Base-by-base conservation (phyloP, 1,140 invertebrate genomes). In the Drosophila nannoptera region DNA sequence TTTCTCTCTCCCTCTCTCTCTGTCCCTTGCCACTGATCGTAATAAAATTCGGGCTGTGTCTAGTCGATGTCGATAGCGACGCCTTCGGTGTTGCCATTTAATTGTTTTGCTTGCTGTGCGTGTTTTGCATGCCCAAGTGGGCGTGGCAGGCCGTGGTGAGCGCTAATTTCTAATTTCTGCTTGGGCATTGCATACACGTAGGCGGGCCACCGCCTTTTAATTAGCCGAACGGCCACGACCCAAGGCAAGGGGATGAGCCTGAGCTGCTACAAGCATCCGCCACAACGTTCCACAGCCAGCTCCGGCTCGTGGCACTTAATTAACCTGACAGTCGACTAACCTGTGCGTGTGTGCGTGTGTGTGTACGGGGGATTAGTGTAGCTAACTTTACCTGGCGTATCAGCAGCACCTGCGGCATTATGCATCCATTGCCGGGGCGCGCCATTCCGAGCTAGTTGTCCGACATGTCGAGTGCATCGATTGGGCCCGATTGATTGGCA, bases 121-220 rank as follows among this genome's bases (percentile, higher is more conserved):
- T 81, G 78, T 83, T 81, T 81, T 83, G 78, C 78, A 81, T 81
- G 55, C 56, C 60, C 61, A 77, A 67, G 42, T 60, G n/a, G 52
- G 40, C 14, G 33, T 38, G 58, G 56, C 33, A 48, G 52, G 12
- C 29, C 38, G 49, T 8, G 46, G 38, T 43, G 43, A 45, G 45
- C 67, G 60, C 5, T 12, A 54, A 40, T 40, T 38, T 36, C 74
- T 81, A 81, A 77, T 81, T 82, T 75, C 32, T 61, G 50, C 58
- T 65, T 78, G 80, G 71, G 71, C 75, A 81, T 81, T 67, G 75
- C 71, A 72, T 67, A 55, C 78, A 81, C 78, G 78, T 81, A 77
- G 62, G 16, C 59, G 35, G 16, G 78, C 66, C 66, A 71, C 70
- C 75, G 75, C 63, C 78, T 82, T 82, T 82, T 82, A 82, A 82